A percentile compares a stretch with the other conserved stretches of the same genome.
Evolutionary conservation across 1,140 invertebrate species (phyloP).

Genomic region (Eurytemora carolleeae): DNA sequence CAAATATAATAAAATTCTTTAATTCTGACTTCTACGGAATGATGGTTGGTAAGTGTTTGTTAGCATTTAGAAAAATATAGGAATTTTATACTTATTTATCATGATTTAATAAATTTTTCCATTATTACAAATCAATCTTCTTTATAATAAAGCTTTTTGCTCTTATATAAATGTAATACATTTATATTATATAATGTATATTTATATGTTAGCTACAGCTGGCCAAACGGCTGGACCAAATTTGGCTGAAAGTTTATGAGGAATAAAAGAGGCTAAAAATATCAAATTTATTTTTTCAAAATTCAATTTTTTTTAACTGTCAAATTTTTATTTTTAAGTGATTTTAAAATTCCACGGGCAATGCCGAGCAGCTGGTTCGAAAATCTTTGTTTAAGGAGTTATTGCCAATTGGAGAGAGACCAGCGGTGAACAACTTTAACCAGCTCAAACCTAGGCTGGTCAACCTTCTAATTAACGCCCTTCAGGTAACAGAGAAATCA

Average conservation of each 20-base stretch:
- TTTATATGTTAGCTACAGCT: no score
- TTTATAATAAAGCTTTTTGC: no score
- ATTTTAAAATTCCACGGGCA: not conserved
- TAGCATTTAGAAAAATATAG: no score
- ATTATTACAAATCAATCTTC: no score
- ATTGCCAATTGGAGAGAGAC: not conserved
- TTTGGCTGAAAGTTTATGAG: not conserved
- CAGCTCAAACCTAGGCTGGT: conserved; percentile 56
- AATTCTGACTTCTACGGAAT: no score
- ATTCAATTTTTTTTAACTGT: not conserved
- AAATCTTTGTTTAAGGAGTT: not conserved
- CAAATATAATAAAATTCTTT: no score
- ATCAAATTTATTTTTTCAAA: not conserved
- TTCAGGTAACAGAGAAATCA: conserved; percentile 32
- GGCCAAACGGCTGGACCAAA: no score
- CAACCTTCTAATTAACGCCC: conserved; percentile 59
- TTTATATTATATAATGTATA: no score
- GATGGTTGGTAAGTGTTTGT: no score
- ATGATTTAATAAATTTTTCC: no score
- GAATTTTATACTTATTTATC: no score
- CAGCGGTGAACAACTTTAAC: conserved; percentile 36
- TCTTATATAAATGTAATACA: no score
- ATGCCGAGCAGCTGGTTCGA: not conserved
- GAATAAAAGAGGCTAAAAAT: not conserved
- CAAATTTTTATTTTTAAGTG: not conserved